These are phyloP conservation scores for Epinephelus lanceolatus DNA, from an alignment of 2,113 vertebrate genomes.

Conservation along the genomic window DNA sequence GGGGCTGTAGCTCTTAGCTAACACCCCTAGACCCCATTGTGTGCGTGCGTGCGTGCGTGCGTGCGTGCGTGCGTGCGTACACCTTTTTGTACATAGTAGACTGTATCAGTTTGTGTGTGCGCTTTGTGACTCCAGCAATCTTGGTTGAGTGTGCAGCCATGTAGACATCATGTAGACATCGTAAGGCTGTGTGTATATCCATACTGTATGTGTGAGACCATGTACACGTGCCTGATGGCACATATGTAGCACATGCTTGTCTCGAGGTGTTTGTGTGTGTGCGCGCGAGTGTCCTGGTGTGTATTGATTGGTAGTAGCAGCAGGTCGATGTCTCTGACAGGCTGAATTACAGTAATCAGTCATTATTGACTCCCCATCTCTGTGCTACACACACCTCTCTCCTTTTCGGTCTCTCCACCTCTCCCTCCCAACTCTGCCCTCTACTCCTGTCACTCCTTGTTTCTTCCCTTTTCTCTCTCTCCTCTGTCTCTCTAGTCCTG, in stretches of 20 bases:
- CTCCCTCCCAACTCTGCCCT: constrained; percentile 22
- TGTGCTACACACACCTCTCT: constrained; percentile 80
- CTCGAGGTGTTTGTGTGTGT: constrained; percentile 73
- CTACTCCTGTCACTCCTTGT: constrained; percentile 25
- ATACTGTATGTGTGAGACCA: neutral
- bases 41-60: neutral
- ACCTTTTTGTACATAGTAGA: constrained; percentile 6
- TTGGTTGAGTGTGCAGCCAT: constrained; percentile 76
- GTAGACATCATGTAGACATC: too few relatives aligned
- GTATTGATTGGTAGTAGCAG: constrained; percentile 97
- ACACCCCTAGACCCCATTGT: constrained; percentile 55
- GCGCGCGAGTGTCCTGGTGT: constrained; percentile 87
- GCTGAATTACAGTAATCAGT: constrained; percentile 99
- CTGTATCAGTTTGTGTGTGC: constrained; percentile 7
- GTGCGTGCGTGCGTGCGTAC: neutral
- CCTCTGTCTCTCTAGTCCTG: neutral
- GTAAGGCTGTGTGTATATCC: neutral
- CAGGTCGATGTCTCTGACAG: constrained; percentile 97
- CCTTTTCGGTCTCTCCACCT: constrained; percentile 37
- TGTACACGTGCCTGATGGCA: constrained; percentile 27
- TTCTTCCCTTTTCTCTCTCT: constrained; percentile 29
- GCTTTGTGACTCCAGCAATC: constrained; percentile 26
- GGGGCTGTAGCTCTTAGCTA: constrained; percentile 82
- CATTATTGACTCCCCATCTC: constrained; percentile 95
- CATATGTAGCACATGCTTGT: constrained; percentile 27